Evolutionary conservation across 53 echinoderm and acorn worm species (phyloP).

Genomic region (Stichopus horrens): DNA sequence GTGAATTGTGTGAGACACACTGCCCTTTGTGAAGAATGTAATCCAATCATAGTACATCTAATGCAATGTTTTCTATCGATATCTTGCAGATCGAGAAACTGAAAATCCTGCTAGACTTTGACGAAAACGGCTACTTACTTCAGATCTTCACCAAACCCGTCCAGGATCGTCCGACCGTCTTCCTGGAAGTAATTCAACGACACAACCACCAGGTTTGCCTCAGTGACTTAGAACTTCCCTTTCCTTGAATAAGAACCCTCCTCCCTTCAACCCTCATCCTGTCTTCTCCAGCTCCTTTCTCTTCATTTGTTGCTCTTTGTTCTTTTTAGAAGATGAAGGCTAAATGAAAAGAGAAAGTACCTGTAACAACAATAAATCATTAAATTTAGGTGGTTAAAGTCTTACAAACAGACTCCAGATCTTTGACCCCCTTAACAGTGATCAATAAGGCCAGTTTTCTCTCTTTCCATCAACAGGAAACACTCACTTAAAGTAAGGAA

Average conservation of each 20-base stretch:
- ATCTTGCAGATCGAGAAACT: conserved; percentile 67
- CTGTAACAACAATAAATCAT: too few relatives aligned
- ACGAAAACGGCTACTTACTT: conserved; percentile 87
- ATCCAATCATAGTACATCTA: background rate
- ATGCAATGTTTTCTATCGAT: background rate
- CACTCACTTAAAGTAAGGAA: too few relatives aligned
- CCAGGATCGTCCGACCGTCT: conserved; percentile 88
- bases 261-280: background rate
- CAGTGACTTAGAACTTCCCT: background rate
- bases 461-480: too few relatives aligned
- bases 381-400: too few relatives aligned
- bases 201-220: conserved; percentile 72
- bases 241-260: background rate
- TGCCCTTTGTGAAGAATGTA: background rate
- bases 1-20: too few relatives aligned
- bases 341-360: too few relatives aligned
- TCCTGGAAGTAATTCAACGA: conserved; percentile 81
- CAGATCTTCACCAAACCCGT: conserved; percentile 92
- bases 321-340: too few relatives aligned
- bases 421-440: too few relatives aligned
- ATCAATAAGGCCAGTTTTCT: too few relatives aligned
- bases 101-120: conserved; percentile 88
- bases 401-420: too few relatives aligned
- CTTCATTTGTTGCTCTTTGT: too few relatives aligned
- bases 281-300: background rate